Base-by-base conservation (phyloP, 2,888 invertebrate genomes). In the Terebella lapidaria region DNA sequence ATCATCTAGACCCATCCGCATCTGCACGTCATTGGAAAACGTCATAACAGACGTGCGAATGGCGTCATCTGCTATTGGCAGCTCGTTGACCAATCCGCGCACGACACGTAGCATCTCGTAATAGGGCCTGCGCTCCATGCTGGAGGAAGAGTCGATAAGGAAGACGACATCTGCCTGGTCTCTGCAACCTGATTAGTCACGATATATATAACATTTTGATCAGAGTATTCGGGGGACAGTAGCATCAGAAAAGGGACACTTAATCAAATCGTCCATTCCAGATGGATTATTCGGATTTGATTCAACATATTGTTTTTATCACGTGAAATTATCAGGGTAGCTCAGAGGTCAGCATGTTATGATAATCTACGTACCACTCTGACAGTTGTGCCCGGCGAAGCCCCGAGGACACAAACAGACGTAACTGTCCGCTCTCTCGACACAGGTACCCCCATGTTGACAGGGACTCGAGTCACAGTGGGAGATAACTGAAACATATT, bases 401-500 rank as follows among this genome's bases (percentile, higher is more conserved):
- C 47, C 47, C 4, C 28, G n/a, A 3, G 24, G 24, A 56, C 56
- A 56, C 25, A 15, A 5, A 26, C 56, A 56, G 15, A 3, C n/a
- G 47, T 49, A 56, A n/a, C 26, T n/a, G n/a, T 35, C 42, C 42
- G n/a, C 25, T 20, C 53, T 30, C 24, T 60, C 56, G 2, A 42
- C 26, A 27, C 60, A 60, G 42, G 27, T 42, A 1, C 52, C 60
- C 1, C 56, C 60, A 20, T 54, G 26, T 22, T 57, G 56, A 45
- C 60, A 60, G 4, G 60, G 60, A 22, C 52, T 45, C 4, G 22
- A 28, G 22, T 15, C 29, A 30, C 60, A 60, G 28, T 56, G 49
- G n/a, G n/a, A n/a, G n/a, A n/a, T n/a, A n/a, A n/a, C n/a, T n/a
- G n/a, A n/a, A n/a, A n/a, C n/a, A n/a, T n/a, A n/a, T n/a, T n/a